Percentiles rank a stretch among this genome's conserved stretches.
Conservation (phyloP, 2,113 vertebrate species). For the Gymnobelideus leadbeateri region DNA sequence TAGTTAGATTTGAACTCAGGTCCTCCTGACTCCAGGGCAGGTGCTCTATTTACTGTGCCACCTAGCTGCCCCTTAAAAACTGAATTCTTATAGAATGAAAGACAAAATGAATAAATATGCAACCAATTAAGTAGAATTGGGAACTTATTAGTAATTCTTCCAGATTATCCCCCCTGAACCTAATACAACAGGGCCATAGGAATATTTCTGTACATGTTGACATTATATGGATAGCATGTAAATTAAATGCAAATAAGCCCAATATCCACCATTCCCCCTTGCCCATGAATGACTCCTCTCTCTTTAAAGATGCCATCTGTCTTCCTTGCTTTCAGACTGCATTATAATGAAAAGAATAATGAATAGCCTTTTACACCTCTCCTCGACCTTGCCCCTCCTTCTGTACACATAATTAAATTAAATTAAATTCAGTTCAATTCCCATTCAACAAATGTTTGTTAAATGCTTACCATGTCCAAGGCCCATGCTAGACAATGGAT, state of each 20-base stretch:
- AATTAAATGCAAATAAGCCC: conserved; percentile 1
- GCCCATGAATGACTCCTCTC: not conserved
- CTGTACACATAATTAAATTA: not conserved
- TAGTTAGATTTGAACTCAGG: no score
- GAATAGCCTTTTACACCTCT: not conserved
- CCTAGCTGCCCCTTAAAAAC: not conserved
- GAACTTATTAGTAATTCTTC: not conserved
- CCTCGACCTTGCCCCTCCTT: not conserved
- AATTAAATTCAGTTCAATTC: not conserved
- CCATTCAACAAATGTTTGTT: not conserved
- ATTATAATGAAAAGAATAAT: not conserved
- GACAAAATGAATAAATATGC: not conserved
- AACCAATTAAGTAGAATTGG: not conserved
- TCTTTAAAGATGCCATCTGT: not conserved
- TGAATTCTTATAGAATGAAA: not conserved
- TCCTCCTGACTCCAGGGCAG: no score
- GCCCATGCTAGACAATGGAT: not conserved
- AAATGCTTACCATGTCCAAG: not conserved
- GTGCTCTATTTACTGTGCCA: no score
- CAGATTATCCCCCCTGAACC: not conserved
- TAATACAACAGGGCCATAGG: not conserved
- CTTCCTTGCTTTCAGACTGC: not conserved
- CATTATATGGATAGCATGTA: not conserved
- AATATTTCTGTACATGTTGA: not conserved
- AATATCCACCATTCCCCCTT: not conserved